Evolutionary conservation across 2,888 invertebrate species (phyloP), one percentile per base, ranked within the genome.

Genomic region (Sesamia inferens): DNA sequence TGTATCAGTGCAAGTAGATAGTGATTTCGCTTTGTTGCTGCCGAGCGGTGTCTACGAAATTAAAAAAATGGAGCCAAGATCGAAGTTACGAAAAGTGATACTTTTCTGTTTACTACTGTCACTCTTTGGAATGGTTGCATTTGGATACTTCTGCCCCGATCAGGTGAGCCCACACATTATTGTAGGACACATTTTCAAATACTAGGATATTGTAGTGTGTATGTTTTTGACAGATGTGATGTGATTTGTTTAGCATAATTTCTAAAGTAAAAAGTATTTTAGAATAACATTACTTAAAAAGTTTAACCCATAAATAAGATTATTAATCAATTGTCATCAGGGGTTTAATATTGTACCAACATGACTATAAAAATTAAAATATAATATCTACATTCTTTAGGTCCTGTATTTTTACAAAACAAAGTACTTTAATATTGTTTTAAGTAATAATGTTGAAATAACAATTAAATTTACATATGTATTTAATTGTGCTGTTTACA

Each of bases 131-230:
- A 98, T 98, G 94, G 97, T 99, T 87, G 98, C 98, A 89, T 98
- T 98, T 93, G 98, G 98, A 90, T 98, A 98, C 94, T 98, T 98
- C 92, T 98, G 98, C 92, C 98, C 98, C 83, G 98, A 98, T 93
- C 98, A 98, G 97, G 98, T 98, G 90, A 96, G 97, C 83, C 44
- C 42, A 51, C 22, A 39, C 22, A 54, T 13, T 48, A 22, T 24
- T 51, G 11, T 58, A 47, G 10, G 16, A 61, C 22, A 61, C 10
- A 62, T 61, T 55, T 68, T 24, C 16, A 19, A 54, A 31, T 11
- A 48, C 5, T 48, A 19, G 7, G 39, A 39, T 51, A 31, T n/a
- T 48, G 42, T 44, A 16, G 3, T 78, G 59, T 74, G 79, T 79
- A 65, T 69, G 57, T 79, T 78, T 59, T 51, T 44, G 83, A 71